Base-by-base conservation (phyloP, 1,140 invertebrate species). In the Penaeus japonicus region DNA sequence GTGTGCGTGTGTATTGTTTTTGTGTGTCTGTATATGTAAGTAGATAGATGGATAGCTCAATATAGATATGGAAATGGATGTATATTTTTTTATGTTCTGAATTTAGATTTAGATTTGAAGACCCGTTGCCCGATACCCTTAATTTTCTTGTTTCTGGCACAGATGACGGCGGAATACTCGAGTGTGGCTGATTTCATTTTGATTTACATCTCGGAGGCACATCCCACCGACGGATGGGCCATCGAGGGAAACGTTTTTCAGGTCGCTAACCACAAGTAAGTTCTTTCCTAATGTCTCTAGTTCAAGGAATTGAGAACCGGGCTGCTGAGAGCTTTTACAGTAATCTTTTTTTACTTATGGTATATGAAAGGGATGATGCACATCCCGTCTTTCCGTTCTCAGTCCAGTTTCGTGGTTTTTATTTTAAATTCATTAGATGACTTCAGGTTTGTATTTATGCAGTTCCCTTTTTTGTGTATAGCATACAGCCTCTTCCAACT, bases 121-220 rank as follows among this genome's bases (percentile, higher is more conserved):
- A 65, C 27, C 4, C 27, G 22, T 65, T 65, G 22, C 22, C 17
- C 4, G 59, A n/a, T 24, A 65, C 27, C 59, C 59, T 65, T 17
- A 65, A 47, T 47, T 47, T 47, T 47, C 47, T 15, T 47, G 1
- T 5, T 4, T 57, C 30, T n/a, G 4, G n/a, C 77, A 7, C 84
- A 88, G 84, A 27, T 89, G 22, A 80, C 54, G 27, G 84, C 86
- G 30, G 80, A 90, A n/a, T 90, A 85, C 79, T 53, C 59, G 1
- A 47, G 30, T 39, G 78, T 87, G 88, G 90, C 90, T 4, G 90
- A 90, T 55, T 90, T 90, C 47, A 39, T 87, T 17, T 24, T 80
- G 65, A 78, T 90, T n/a, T 90, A 90, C 62, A 83, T 86, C 17
- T 77, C 87, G 15, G 90, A 90, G 90, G 84, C 87, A 17, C 90